phyloP scores from a whole-genome alignment of 1,140 invertebrate species.

The Brachystomella parvula region DNA sequence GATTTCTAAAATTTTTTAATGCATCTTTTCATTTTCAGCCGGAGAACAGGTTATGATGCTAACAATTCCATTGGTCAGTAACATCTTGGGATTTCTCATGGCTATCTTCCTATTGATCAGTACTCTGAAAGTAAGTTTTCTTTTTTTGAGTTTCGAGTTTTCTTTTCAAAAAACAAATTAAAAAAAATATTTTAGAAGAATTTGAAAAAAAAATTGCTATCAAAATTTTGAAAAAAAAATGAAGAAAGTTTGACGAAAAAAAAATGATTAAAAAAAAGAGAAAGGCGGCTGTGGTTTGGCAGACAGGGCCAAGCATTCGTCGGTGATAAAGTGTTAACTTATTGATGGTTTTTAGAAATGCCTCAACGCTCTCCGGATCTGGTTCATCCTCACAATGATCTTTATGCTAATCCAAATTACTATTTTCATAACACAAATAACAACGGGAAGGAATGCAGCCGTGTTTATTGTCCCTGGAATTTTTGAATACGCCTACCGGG shows the following conservation, averaged over 20 bases:
- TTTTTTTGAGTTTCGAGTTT: too few relatives aligned
- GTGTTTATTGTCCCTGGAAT: conserved; percentile 7
- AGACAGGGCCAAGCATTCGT: too few relatives aligned
- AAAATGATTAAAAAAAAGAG: too few relatives aligned
- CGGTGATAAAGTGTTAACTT: too few relatives aligned
- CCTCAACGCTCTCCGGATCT: not conserved
- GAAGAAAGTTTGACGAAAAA: too few relatives aligned
- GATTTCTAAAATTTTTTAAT: conserved; percentile 8
- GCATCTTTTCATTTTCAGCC: conserved; percentile 3
- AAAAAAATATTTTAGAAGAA: too few relatives aligned
- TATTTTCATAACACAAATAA: conserved; percentile 5
- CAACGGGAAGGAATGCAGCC: not conserved
- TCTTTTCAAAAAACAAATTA: too few relatives aligned
- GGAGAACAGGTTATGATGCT: conserved; percentile 21
- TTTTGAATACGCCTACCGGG: conserved; percentile 7
- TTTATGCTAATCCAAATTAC: conserved; percentile 13
- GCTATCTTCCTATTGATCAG: conserved; percentile 10
- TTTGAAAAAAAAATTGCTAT: too few relatives aligned
- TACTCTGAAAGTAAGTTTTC: not conserved
- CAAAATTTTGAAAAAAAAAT: too few relatives aligned
- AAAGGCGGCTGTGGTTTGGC: too few relatives aligned
- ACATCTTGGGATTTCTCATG: conserved; percentile 8
- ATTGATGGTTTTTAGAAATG: conserved; percentile 7
- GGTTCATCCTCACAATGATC: conserved; percentile 13
- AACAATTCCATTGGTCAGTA: conserved; percentile 9